phyloP scores from a whole-genome alignment of 2,888 invertebrate species.

The Ochlodes sylvanus region DNA sequence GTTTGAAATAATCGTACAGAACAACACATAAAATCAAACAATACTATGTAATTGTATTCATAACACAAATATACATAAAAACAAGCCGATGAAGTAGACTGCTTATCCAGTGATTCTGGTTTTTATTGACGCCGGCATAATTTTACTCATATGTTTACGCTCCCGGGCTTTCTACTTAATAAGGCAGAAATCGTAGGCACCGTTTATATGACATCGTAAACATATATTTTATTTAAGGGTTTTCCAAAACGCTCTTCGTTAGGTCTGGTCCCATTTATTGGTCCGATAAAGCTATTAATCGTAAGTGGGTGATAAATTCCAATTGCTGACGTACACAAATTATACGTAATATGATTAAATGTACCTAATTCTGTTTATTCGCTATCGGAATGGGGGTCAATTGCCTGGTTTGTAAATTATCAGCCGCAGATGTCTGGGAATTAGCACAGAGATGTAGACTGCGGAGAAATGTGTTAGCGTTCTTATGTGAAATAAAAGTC shows the following conservation, averaged over 20 bases:
- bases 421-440: not conserved
- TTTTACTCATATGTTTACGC: conserved; percentile 48
- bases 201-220: conserved; percentile 63
- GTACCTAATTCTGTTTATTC: conserved; percentile 2
- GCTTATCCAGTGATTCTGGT: conserved; percentile 44
- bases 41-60: conserved; percentile 8
- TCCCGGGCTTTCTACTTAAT: conserved; percentile 62
- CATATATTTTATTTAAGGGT: conserved; percentile 36
- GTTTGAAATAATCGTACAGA: too few relatives aligned
- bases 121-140: conserved; percentile 47
- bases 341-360: conserved; percentile 4
- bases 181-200: conserved; percentile 52
- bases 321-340: conserved; percentile 2
- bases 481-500: too few relatives aligned
- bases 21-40: not conserved
- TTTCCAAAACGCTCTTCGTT: conserved; percentile 24
- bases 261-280: not conserved
- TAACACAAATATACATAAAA: conserved; percentile 13
- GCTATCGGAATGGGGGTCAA: not conserved
- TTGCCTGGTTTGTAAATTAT: not conserved
- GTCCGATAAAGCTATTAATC: conserved; percentile 2
- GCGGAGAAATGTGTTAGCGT: too few relatives aligned
- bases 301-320: conserved; percentile 14
- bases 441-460: not conserved
- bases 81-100: conserved; percentile 36